phyloP scores from a whole-genome alignment of 2,797 vertebrate genomes.

The Hypotaenidia philippensis region DNA sequence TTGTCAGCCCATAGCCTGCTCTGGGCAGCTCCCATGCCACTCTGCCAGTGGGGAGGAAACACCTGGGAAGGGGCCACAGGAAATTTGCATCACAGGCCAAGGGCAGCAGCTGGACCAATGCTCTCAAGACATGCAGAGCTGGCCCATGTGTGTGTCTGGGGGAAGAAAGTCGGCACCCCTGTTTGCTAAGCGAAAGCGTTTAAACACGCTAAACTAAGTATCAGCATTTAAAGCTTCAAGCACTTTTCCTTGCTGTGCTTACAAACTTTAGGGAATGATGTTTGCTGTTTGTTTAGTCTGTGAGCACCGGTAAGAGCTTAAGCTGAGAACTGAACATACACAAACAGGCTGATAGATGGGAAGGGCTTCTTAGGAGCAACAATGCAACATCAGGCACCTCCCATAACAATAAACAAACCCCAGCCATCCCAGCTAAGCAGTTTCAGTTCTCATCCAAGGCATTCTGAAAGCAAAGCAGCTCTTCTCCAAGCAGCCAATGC shows the following conservation, averaged over 20 bases:
- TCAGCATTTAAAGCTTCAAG: background rate
- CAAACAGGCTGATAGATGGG: background rate
- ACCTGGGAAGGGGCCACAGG: background rate
- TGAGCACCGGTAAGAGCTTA: background rate
- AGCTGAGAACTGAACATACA: background rate
- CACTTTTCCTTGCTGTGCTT: background rate
- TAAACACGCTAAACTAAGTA: background rate
- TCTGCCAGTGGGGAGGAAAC: rapidly evolving
- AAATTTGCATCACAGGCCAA: background rate
- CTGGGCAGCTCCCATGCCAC: rapidly evolving
- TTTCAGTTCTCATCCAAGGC: background rate
- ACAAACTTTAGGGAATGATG: background rate
- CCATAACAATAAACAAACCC: background rate
- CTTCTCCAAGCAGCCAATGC: rapidly evolving
- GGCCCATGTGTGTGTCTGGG: rapidly evolving
- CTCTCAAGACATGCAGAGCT: rapidly evolving
- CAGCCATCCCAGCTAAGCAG: background rate
- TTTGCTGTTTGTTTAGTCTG: background rate
- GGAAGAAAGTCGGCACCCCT: rapidly evolving
- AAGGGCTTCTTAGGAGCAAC: background rate
- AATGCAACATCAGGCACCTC: background rate
- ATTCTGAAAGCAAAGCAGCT: background rate
- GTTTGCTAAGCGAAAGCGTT: background rate
- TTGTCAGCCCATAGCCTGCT: background rate
- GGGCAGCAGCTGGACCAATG: rapidly evolving